A percentile compares a stretch with the other conserved stretches of the same genome.
Conservation (phyloP, 2,888 invertebrate species). For the Clitarchus hookeri region DNA sequence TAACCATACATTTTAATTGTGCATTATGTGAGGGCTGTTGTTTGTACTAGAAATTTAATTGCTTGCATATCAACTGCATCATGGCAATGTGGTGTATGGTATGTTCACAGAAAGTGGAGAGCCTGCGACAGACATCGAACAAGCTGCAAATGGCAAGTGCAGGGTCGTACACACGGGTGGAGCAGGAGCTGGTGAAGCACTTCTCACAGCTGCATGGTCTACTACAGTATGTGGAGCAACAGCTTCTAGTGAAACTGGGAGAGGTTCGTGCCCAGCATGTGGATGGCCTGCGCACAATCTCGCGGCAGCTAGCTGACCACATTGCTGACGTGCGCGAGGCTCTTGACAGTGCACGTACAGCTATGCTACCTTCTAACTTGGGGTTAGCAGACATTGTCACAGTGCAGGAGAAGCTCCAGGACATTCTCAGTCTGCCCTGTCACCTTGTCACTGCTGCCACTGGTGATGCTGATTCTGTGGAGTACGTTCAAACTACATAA, state of each 20-base stretch:
- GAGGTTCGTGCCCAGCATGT: slow-evolving; percentile 37
- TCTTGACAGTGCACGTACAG: slow-evolving; percentile 37
- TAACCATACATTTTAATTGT: too few relatives aligned
- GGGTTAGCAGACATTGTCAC: slow-evolving; percentile 46
- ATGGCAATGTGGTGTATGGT: neutral
- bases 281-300: slow-evolving; percentile 44
- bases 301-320: slow-evolving; percentile 47
- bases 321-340: slow-evolving; percentile 50
- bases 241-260: slow-evolving; percentile 53
- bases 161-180: neutral
- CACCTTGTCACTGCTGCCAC: slow-evolving; percentile 53
- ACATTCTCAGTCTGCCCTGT: slow-evolving; percentile 47
- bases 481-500: too few relatives aligned
- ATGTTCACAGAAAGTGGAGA: slow-evolving; percentile 16
- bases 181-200: slow-evolving; percentile 47
- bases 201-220: slow-evolving; percentile 59
- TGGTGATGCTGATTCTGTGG: slow-evolving; percentile 43
- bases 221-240: slow-evolving; percentile 60
- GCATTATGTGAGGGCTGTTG: too few relatives aligned
- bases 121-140: neutral
- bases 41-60: too few relatives aligned
- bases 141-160: neutral
- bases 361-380: slow-evolving; percentile 35
- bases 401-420: slow-evolving; percentile 45
- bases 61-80: too few relatives aligned